Base-by-base conservation (phyloP, 2,113 vertebrate species). In the Pongo abelii region DNA sequence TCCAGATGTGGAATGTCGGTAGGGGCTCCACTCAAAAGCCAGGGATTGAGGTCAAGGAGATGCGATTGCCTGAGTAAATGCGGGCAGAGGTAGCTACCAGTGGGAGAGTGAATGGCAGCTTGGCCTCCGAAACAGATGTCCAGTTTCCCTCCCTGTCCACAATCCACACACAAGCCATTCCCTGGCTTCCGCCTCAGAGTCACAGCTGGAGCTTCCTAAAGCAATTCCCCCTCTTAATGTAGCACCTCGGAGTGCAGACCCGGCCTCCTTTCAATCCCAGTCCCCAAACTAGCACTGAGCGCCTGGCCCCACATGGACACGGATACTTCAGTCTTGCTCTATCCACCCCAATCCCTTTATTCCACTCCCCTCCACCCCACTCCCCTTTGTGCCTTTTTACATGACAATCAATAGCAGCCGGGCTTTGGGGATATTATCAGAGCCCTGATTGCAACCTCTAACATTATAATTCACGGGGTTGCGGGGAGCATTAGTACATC, bases 381-480 rank as follows among this genome's bases (percentile, higher is more conserved):
- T 93, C 79, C 81, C 0, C 11, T 95, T 97, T 93, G 91, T 97
- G 97, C 85, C 81, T 98, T 95, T 98, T 98, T 97, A 96, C 97
- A 38, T 86, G 97, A 93, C 93, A 89, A 98, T 98, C 98, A 97
- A 98, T 97, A 98, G 46, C 79, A 84, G 81, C 96, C 27, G 48
- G 98, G 98, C 95, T 98, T 97, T 93, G 84, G 96, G 98, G 98
- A 93, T 98, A 97, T 98, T 98, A 98, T 97, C 97, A 97, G 97
- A 98, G 93, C 75, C 96, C 84, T 67, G 96, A 98, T 81, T 97
- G 91, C 96, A 98, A 25, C 98, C 97, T 98, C 98, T 98, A 98
- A 98, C 98, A 93, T 98, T 98, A 96, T 98, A 98, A 98, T 98
- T 98, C 98, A 94, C 88, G 52, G 97, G 98, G 98, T 97, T 94